Base-by-base conservation (phyloP, 2,888 invertebrate genomes). In the Peribatodes rhomboidaria region DNA sequence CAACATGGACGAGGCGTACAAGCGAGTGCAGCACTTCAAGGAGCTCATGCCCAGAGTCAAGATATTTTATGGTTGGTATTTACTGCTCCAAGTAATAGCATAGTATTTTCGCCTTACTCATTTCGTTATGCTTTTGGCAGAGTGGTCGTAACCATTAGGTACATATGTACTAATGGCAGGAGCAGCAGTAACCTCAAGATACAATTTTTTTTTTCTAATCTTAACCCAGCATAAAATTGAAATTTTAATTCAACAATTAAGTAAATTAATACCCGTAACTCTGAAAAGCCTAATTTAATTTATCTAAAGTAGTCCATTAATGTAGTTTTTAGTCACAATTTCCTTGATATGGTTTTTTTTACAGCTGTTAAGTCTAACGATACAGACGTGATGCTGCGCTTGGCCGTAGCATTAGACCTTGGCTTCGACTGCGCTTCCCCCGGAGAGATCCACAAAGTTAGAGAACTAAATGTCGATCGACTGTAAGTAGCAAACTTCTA, bases 341-440 rank as follows among this genome's bases (percentile, higher is more conserved):
- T 0, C 8, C 14, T 9, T 11, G 42, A 4, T 20, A 6, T 4
- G 4, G 1, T 11, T n/a, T 46, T 46, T 3, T 41, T 81, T 79
- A 16, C 72, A 85, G 85, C 83, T 11, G 78, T 84, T 72, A 84
- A 84, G 65, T 65, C 82, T 0, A 83, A 84, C 57, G 79, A 81
- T 54, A 70, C 66, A 35, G 76, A 79, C 4, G 65, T 74, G 70
- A 72, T 85, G 69, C 41, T 85, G 59, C 84, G 83, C 67, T 56
- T 83, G 46, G 78, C 76, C 0, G 68, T 77, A 6, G 69, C 79
- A 2, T 52, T 69, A 2, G 80, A 78, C 10, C 55, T 81, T 1
- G 82, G 84, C 2, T 83, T 83, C 66, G 81, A 82, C 62, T 85
- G 84, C 44, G 47, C 47, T 16, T 49, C 47, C 1, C 47, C 47